Percentiles rank a stretch among this genome's conserved stretches.
These are phyloP conservation scores for Cephalopterus ornatus DNA, from an alignment of 2,113 vertebrate genomes.

Conservation along the genomic window DNA sequence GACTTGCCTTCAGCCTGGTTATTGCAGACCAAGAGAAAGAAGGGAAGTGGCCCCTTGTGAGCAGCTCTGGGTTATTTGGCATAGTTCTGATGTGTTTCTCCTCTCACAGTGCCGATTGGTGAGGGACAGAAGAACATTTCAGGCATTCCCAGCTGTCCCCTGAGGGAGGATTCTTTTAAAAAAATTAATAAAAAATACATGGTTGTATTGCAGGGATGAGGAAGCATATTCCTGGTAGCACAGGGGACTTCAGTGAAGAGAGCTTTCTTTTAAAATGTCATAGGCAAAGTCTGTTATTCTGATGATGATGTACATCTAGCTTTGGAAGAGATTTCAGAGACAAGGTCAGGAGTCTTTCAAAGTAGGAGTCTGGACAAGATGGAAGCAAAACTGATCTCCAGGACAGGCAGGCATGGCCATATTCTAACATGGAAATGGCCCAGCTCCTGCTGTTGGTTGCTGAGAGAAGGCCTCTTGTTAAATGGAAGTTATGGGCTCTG, in stretches of 20 bases:
- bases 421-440: background rate
- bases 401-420: background rate
- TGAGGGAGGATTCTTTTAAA: background rate
- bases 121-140: background rate
- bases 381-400: background rate
- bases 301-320: background rate
- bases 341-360: background rate
- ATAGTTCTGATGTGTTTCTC: background rate
- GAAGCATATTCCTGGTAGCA: accelerated
- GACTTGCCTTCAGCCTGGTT: background rate
- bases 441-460: background rate
- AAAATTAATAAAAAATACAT: background rate
- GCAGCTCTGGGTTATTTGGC: background rate
- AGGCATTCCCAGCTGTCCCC: background rate
- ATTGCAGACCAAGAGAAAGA: background rate
- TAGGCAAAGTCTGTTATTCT: background rate
- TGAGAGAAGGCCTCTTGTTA: background rate
- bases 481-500: background rate
- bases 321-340: background rate
- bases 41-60: background rate
- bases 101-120: background rate
- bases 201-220: background rate
- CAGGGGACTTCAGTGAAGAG: background rate
- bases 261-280: background rate
- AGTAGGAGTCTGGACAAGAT: background rate